Conservation (phyloP, 2,888 invertebrate genomes). For the Campopleginae sp. region DNA sequence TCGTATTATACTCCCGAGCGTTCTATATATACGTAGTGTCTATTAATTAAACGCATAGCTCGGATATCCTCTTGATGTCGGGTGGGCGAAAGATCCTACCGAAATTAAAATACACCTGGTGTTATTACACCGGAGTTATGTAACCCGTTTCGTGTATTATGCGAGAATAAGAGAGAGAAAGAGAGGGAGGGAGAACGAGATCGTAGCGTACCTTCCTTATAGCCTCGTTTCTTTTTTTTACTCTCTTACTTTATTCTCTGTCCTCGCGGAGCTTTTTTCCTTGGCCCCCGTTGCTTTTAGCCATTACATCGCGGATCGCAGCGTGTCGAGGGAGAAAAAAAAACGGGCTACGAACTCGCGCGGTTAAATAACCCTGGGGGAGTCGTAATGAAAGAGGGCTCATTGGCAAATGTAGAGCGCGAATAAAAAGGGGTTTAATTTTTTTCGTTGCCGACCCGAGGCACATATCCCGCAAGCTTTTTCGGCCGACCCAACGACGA, state of each 20-base stretch:
- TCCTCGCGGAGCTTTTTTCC: constrained; percentile 42
- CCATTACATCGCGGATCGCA: constrained; percentile 42
- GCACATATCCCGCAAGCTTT: constrained; percentile 6
- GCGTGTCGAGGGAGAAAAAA: constrained; percentile 27
- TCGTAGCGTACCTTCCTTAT: constrained; percentile 31
- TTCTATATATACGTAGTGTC: constrained; percentile 40
- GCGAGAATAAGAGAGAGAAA: constrained; percentile 12
- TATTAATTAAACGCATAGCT: constrained; percentile 67
- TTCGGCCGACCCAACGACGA: neutral
- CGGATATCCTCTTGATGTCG: constrained; percentile 65
- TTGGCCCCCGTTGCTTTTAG: constrained; percentile 36
- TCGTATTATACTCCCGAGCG: constrained; percentile 41
- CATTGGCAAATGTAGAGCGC: constrained; percentile 55
- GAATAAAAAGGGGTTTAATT: constrained; percentile 49
- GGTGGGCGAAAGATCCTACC: constrained; percentile 48
- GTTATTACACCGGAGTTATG: constrained; percentile 67
- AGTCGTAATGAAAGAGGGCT: constrained; percentile 60
- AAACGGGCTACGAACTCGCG: constrained; percentile 50
- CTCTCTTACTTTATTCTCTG: constrained; percentile 15
- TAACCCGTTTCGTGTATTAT: constrained; percentile 63
- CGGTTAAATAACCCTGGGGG: constrained; percentile 23
- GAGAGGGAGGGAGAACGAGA: constrained; percentile 5
- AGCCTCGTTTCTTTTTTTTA: constrained; percentile 25
- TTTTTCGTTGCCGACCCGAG: constrained; percentile 24
- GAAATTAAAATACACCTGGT: constrained; percentile 74